Evolutionary conservation across 2,888 invertebrate species (phyloP), one percentile per base, ranked within the genome.

Genomic region (Dynastes maya): DNA sequence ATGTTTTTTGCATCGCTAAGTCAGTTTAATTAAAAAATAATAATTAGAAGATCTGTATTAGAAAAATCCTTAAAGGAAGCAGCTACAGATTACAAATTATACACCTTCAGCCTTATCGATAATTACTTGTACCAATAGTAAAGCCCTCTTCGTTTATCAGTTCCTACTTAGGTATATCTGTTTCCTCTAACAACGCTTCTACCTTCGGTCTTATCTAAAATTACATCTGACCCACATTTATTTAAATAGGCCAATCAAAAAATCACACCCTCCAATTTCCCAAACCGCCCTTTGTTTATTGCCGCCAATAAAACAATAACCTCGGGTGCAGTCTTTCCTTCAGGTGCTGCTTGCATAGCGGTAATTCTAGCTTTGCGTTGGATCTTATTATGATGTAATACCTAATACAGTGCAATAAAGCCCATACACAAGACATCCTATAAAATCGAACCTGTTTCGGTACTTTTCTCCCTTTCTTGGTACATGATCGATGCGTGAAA

Each of bases 261-360:
- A 55, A 76, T 76, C 67, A 76, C 76, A 55, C 55, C 76, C 40
- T 67, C 55, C 67, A 67, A 67, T 65, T 67, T 76, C 11, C 40
- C 67, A 53, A 55, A 76, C 76, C 76, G 76, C 76, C 76, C 65
- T 76, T 76, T 64, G 76, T 76, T 64, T 65, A 76, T 65, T 76
- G 67, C 64, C 40, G 55, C 55, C 55, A 67, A 76, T 76, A 76
- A 76, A 76, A 72, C 72, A 72, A 61, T 72, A 58, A 22, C 70
- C 8, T 22, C 58, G 58, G 53, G 51, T 58, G 40, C 61, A 40
- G 40, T 61, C 58, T 61, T 45, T 27, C 37, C 27, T 61, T 72
- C 61, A 45, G 61, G 58, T 72, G 61, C 61, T 72, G 61, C 72
- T 72, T 58, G 40, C 72, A 27, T 29, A 68, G 51, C 72, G 58